phyloP scores from a whole-genome alignment of 2,113 vertebrate genomes.

The Misgurnus mizolepis region DNA sequence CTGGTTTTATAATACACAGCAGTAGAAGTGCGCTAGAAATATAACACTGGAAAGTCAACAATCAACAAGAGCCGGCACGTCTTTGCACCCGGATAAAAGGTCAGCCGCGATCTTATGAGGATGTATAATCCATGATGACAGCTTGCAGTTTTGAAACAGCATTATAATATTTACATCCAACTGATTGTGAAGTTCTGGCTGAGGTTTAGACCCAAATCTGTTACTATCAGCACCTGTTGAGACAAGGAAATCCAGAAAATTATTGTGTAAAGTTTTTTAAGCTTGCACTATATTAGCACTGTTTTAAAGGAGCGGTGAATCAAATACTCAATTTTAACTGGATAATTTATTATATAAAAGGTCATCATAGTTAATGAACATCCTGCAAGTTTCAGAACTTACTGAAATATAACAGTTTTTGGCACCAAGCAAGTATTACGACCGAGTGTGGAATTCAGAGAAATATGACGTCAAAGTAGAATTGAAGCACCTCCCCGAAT shows the following conservation, averaged over 20 bases:
- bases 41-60: not conserved
- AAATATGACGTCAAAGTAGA: too few relatives aligned
- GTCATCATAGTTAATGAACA: too few relatives aligned
- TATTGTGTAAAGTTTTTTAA: too few relatives aligned
- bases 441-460: too few relatives aligned
- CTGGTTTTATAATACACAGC: constrained; percentile 1
- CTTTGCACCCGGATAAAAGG: not conserved
- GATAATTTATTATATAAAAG: too few relatives aligned
- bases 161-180: constrained; percentile 71
- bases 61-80: not conserved
- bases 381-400: too few relatives aligned
- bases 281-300: too few relatives aligned
- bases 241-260: not conserved
- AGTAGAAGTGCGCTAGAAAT: not conserved
- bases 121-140: not conserved
- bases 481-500: too few relatives aligned
- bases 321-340: too few relatives aligned
- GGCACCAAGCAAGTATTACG: too few relatives aligned
- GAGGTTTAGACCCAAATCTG: constrained; percentile 75
- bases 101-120: not conserved
- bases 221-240: constrained; percentile 76
- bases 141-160: not conserved
- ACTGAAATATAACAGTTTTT: too few relatives aligned
- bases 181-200: constrained; percentile 80
- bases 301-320: too few relatives aligned